Percentiles rank a stretch among this genome's conserved stretches.
Conservation (phyloP, 2,888 invertebrate genomes). For the Hipparchia sbordonii region DNA sequence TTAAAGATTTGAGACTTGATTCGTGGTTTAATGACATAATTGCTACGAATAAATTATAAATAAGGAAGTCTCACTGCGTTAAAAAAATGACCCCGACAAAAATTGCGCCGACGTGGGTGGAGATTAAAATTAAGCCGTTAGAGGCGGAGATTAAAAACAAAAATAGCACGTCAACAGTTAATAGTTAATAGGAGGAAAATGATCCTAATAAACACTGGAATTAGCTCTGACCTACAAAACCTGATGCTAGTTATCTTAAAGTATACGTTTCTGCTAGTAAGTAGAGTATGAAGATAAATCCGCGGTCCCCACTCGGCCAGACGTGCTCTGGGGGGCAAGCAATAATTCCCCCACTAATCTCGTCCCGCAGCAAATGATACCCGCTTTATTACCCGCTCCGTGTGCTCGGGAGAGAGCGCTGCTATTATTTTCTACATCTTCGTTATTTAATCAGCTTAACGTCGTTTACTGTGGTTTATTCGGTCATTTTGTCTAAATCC, state of each 20-base stretch:
- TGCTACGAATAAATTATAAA: too few relatives aligned
- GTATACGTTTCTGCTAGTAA: neutral
- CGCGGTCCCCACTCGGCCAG: neutral
- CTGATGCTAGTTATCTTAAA: too few relatives aligned
- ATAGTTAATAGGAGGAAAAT: too few relatives aligned
- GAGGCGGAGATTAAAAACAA: too few relatives aligned
- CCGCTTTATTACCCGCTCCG: conserved; percentile 6
- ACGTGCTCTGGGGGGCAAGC: neutral
- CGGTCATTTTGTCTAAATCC: neutral
- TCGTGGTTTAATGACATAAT: too few relatives aligned
- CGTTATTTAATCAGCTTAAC: neutral
- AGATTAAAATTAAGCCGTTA: too few relatives aligned
- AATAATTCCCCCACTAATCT: conserved; percentile 12
- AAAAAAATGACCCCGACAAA: too few relatives aligned
- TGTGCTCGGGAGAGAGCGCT: neutral
- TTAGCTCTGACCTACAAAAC: neutral
- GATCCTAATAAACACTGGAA: too few relatives aligned
- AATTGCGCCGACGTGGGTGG: too few relatives aligned
- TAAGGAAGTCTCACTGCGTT: too few relatives aligned
- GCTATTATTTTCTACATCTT: conserved; percentile 8
- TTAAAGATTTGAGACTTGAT: too few relatives aligned
- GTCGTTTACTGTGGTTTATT: neutral
- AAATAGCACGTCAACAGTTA: too few relatives aligned
- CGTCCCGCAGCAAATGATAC: conserved; percentile 13
- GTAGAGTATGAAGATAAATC: neutral